Evolutionary conservation across 2,113 vertebrate genomes (phyloP).

Genomic region (Campylomormyrus numenius): DNA sequence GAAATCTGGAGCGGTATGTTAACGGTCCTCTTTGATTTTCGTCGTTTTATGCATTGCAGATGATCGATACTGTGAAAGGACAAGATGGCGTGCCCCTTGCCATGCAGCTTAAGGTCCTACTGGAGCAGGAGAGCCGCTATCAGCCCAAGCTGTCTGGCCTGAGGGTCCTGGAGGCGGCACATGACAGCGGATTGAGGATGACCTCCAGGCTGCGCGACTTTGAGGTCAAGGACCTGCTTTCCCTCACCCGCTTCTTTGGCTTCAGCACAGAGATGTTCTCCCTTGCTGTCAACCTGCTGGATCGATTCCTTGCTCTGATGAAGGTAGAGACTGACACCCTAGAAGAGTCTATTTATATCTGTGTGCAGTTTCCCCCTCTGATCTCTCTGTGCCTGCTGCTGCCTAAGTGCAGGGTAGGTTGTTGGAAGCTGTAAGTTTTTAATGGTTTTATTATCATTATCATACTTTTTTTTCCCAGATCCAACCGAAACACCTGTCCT

Average conservation of each 20-base stretch:
- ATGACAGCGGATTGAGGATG: slow-evolving; percentile 85
- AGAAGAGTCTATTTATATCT: neutral
- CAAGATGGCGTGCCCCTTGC: slow-evolving; percentile 59
- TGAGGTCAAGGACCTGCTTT: slow-evolving; percentile 87
- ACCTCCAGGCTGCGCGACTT: slow-evolving; percentile 78
- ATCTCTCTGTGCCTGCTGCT: neutral
- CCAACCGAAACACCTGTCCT: slow-evolving; percentile 90
- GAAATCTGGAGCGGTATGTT: neutral
- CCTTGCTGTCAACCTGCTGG: slow-evolving; percentile 78
- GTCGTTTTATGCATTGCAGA: slow-evolving; percentile 56
- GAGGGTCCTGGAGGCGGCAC: slow-evolving; percentile 74
- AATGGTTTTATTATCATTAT: neutral
- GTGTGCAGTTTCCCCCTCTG: neutral
- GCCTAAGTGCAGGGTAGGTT: neutral
- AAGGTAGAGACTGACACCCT: slow-evolving; percentile 63
- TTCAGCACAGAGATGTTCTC: slow-evolving; percentile 85
- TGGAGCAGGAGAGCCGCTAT: slow-evolving; percentile 73
- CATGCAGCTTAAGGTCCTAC: slow-evolving; percentile 67
- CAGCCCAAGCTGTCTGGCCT: slow-evolving; percentile 84
- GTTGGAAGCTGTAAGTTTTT: neutral
- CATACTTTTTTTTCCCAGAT: slow-evolving; percentile 59
- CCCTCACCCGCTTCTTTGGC: slow-evolving; percentile 86
- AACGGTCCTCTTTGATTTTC: neutral
- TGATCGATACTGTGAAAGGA: slow-evolving; percentile 72
- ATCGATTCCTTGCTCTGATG: slow-evolving; percentile 87